Evolutionary conservation across 2,888 invertebrate genomes (phyloP).

Genomic region (Peribatodes rhomboidaria): DNA sequence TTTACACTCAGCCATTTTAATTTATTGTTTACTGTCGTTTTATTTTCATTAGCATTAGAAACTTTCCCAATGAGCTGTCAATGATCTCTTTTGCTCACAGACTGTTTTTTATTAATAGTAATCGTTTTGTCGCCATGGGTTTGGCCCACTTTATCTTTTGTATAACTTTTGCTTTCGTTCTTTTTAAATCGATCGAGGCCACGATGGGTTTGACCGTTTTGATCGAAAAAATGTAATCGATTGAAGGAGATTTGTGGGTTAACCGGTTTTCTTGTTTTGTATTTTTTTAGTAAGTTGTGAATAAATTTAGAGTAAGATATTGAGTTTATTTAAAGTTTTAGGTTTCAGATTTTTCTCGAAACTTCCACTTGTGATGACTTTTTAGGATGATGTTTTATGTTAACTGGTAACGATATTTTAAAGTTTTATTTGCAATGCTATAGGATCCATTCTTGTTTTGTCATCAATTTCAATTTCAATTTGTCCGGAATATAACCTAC

Average conservation of each 20-base stretch:
- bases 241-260: constrained; percentile 20
- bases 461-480: too few relatives aligned
- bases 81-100: constrained; percentile 9
- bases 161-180: constrained; percentile 30
- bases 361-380: too few relatives aligned
- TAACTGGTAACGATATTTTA: too few relatives aligned
- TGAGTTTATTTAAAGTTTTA: too few relatives aligned
- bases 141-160: constrained; percentile 19
- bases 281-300: constrained; percentile 3
- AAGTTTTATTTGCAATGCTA: too few relatives aligned
- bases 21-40: constrained; percentile 11
- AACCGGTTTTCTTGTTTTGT: constrained; percentile 16
- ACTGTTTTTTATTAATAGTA: constrained; percentile 9
- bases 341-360: too few relatives aligned
- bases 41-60: constrained; percentile 18
- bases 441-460: too few relatives aligned
- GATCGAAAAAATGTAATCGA: constrained; percentile 10
- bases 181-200: constrained; percentile 25
- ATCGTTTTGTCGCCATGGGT: constrained; percentile 17
- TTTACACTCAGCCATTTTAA: background rate
- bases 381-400: too few relatives aligned
- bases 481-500: too few relatives aligned
- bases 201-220: constrained; percentile 20
- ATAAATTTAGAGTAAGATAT: background rate
- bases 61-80: constrained; percentile 14